These are phyloP conservation scores for Sweltsa coloradensis DNA, from an alignment of 1,140 invertebrate species.

Conservation along the genomic window DNA sequence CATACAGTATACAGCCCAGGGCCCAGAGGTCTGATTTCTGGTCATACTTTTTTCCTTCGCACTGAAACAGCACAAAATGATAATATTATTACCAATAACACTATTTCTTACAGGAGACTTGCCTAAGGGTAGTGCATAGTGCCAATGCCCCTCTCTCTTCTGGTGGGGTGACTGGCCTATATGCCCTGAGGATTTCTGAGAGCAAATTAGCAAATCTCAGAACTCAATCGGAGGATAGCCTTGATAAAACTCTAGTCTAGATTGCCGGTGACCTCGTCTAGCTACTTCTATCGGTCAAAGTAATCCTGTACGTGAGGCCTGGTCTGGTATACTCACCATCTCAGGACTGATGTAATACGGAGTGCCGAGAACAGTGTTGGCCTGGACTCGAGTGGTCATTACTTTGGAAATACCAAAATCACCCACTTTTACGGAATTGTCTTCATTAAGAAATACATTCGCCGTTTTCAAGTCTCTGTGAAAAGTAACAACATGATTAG, in stretches of 20 bases:
- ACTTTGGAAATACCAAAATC: conserved; percentile 76
- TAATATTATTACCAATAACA: conserved; percentile 5
- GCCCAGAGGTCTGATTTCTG: conserved; percentile 75
- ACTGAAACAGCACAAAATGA: conserved; percentile 34
- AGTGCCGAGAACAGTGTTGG: conserved; percentile 65
- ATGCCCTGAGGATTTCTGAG: too few species aligned
- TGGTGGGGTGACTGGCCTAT: conserved; percentile 14
- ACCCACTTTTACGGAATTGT: conserved; percentile 52
- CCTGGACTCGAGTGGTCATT: conserved; percentile 52
- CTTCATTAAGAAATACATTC: conserved; percentile 62
- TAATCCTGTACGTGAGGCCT: too few species aligned
- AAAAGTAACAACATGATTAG: too few species aligned
- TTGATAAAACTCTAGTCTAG: too few species aligned
- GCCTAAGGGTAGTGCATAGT: background rate
- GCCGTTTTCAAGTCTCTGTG: conserved; percentile 62
- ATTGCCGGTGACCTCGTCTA: too few species aligned
- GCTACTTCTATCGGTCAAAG: too few species aligned
- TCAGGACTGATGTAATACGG: conserved; percentile 74
- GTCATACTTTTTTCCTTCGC: conserved; percentile 64
- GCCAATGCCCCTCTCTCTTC: conserved; percentile 10
- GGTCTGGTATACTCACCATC: conserved; percentile 57
- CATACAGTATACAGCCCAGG: conserved; percentile 66
- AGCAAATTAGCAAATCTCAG: too few species aligned
- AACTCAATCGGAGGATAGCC: too few species aligned
- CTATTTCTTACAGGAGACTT: too few species aligned